A percentile compares a stretch with the other conserved stretches of the same genome.
These are phyloP conservation scores for Papilio elwesi DNA, from an alignment of 2,888 invertebrate genomes.

Conservation along the genomic window DNA sequence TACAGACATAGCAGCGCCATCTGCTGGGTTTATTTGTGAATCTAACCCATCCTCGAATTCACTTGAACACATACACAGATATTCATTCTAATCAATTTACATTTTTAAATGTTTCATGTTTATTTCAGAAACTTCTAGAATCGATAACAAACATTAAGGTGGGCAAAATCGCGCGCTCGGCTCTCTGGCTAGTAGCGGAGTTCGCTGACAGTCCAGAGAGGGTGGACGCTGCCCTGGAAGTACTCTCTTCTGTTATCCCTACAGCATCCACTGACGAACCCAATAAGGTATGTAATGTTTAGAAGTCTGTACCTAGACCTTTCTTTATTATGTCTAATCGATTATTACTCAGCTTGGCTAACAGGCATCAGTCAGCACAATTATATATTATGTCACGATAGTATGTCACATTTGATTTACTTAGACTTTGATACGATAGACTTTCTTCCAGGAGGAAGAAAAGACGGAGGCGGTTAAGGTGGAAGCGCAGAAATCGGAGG, in stretches of 20 bases:
- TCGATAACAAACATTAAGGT: constrained; percentile 94
- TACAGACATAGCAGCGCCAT: too few relatives aligned
- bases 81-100: too few relatives aligned
- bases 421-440: too few relatives aligned
- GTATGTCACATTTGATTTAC: too few relatives aligned
- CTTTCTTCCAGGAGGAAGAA: constrained; percentile 51
- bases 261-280: constrained; percentile 41
- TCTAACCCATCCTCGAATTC: too few relatives aligned
- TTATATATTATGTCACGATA: too few relatives aligned
- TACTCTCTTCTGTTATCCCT: constrained; percentile 81
- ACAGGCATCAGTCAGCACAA: too few relatives aligned
- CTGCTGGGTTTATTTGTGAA: too few relatives aligned
- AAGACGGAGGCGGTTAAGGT: constrained; percentile 38
- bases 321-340: too few relatives aligned
- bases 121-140: constrained; percentile 87
- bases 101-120: not conserved
- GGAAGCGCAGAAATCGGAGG: constrained; percentile 53
- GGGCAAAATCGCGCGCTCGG: constrained; percentile 96
- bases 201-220: constrained; percentile 92
- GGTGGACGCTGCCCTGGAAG: constrained; percentile 91
- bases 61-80: too few relatives aligned
- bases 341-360: too few relatives aligned
- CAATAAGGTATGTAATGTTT: constrained; percentile 20
- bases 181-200: constrained; percentile 99
- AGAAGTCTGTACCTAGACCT: not conserved